These are phyloP conservation scores for Lipophrys pholis DNA, from an alignment of 2,113 vertebrate genomes.

Conservation along the genomic window DNA sequence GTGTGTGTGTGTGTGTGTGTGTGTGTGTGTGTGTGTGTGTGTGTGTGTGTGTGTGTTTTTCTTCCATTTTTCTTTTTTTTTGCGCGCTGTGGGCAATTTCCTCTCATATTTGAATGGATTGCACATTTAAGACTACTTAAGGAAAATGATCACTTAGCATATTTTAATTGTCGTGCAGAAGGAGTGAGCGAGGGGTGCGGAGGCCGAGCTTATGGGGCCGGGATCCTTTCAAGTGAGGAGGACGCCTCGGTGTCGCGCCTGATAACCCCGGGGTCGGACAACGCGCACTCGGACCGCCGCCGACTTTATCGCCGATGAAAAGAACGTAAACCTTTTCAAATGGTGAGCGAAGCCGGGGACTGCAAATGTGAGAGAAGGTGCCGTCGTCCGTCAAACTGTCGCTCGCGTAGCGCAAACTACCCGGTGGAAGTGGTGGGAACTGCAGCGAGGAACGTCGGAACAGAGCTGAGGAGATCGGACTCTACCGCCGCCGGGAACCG, in stretches of 20 bases:
- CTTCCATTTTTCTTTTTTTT: slow-evolving; percentile 4
- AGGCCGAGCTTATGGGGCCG: slow-evolving; percentile 66
- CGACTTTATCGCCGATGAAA: no score
- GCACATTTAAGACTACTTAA: slow-evolving; percentile 99
- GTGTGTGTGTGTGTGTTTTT: slow-evolving; percentile 17
- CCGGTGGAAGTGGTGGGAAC: no score
- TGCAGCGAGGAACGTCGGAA: no score
- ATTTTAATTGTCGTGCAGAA: slow-evolving; percentile 99
- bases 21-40: slow-evolving; percentile 15
- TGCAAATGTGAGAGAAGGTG: no score
- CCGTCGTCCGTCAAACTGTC: no score
- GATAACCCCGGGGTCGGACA: slow-evolving; percentile 41
- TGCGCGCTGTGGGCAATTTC: slow-evolving; percentile 98
- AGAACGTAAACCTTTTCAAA: slow-evolving; percentile 12
- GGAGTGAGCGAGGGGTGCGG: slow-evolving; percentile 91
- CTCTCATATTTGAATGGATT: slow-evolving; percentile 99
- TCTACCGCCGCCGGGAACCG: no score
- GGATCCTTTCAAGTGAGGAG: slow-evolving; percentile 44
- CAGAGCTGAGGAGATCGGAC: no score
- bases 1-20: slow-evolving; percentile 15
- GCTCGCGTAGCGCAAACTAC: no score
- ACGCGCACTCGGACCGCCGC: no score
- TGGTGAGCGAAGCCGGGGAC: neutral
- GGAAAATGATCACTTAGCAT: slow-evolving; percentile 99
- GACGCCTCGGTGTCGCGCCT: slow-evolving; percentile 19